These are phyloP conservation scores for Tricholaema leucomelas DNA, from an alignment of 2,113 vertebrate species.

Conservation along the genomic window DNA sequence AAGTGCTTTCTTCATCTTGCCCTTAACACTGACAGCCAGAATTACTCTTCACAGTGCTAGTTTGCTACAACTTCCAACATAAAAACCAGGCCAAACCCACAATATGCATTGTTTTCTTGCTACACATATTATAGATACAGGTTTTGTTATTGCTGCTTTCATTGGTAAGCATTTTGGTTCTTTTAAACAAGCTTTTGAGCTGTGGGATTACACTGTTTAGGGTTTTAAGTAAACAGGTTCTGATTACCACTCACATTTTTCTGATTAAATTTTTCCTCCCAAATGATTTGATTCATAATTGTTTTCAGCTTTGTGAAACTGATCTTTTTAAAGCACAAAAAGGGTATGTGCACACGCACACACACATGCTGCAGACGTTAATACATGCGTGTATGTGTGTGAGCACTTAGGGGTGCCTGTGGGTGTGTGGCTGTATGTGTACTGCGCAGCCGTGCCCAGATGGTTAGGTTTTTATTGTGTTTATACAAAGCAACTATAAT, in stretches of 20 bases:
- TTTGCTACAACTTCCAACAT: background rate
- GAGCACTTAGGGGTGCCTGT: background rate
- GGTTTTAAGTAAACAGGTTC: conserved; percentile 35
- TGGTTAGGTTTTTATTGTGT: conserved; percentile 22
- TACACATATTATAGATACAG: background rate
- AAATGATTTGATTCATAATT: background rate
- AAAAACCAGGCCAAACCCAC: background rate
- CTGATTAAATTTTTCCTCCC: conserved; percentile 42
- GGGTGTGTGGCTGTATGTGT: background rate
- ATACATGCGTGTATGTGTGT: background rate
- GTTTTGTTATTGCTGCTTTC: background rate
- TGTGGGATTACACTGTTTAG: background rate
- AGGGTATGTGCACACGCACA: background rate
- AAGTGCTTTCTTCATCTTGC: background rate
- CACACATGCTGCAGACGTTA: background rate
- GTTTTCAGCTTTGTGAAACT: background rate
- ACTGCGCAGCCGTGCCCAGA: background rate
- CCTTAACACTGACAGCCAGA: background rate
- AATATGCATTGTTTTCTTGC: background rate
- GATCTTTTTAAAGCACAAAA: background rate
- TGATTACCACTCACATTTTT: conserved; percentile 51
- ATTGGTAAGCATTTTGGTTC: background rate
- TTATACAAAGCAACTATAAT: conserved; percentile 16
- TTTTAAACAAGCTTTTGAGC: background rate
- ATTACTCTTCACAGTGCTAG: background rate